Conservation (phyloP, 2,888 invertebrate species). For the Fragum sueziense region DNA sequence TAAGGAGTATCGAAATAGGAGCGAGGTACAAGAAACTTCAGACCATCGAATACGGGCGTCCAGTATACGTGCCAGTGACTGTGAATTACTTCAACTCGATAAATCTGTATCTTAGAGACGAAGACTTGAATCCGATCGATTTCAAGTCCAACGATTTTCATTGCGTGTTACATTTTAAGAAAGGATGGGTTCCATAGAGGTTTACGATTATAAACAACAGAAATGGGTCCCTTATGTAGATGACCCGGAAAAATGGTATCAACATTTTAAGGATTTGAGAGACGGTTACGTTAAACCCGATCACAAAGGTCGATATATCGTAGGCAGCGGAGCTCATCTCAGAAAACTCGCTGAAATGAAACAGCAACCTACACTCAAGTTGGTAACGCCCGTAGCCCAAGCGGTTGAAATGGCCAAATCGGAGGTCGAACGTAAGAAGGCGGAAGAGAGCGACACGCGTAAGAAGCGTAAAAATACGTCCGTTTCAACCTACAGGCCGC, state of each 20-base stretch:
- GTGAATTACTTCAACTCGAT: not conserved
- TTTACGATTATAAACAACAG: slow-evolving; percentile 26
- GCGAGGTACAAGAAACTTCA: slow-evolving; percentile 19
- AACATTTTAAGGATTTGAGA: slow-evolving; percentile 22
- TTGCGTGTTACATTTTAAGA: slow-evolving; percentile 32
- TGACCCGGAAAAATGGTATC: slow-evolving; percentile 30
- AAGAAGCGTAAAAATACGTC: no score
- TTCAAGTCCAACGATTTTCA: slow-evolving; percentile 29
- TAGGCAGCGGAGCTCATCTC: slow-evolving; percentile 16
- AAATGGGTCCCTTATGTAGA: slow-evolving; percentile 34
- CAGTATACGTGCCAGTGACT: slow-evolving; percentile 18
- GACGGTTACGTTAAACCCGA: slow-evolving; percentile 25
- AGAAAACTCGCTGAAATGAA: not conserved
- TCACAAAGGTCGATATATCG: slow-evolving; percentile 28
- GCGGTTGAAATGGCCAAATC: slow-evolving; percentile 37
- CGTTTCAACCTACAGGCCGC: no score
- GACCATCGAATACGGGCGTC: not conserved
- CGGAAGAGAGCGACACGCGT: no score
- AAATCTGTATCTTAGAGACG: slow-evolving; percentile 20
- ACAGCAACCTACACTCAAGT: slow-evolving; percentile 14
- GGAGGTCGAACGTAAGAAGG: slow-evolving; percentile 29
- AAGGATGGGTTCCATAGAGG: slow-evolving; percentile 43
- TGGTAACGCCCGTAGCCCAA: slow-evolving; percentile 41
- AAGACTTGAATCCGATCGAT: slow-evolving; percentile 20
- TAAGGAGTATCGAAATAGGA: slow-evolving; percentile 30